phyloP scores from a whole-genome alignment of 2,113 vertebrate genomes.

The Oophaga pumilio region DNA sequence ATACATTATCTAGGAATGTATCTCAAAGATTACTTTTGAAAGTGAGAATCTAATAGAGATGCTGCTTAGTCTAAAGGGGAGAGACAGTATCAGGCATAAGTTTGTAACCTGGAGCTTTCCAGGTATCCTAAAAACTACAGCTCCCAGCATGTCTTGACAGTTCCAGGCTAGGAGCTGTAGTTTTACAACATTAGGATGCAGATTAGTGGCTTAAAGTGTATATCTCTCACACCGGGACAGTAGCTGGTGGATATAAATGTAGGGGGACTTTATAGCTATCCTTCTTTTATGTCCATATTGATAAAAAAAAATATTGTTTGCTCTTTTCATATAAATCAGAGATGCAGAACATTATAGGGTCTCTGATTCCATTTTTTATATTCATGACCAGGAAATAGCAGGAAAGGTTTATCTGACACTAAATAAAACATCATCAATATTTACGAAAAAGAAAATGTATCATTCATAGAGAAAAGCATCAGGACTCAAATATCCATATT shows the following conservation, averaged over 20 bases:
- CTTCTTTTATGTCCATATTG: neutral
- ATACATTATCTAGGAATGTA: neutral
- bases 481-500: neutral
- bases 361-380: neutral
- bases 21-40: neutral
- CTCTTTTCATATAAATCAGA: neutral
- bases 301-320: neutral
- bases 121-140: neutral
- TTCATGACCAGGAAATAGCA: neutral
- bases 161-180: neutral
- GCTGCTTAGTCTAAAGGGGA: neutral
- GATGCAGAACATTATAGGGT: neutral
- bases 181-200: neutral
- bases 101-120: neutral
- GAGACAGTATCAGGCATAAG: neutral
- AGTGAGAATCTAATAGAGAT: neutral
- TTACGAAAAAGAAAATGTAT: neutral
- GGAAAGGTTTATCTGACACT: neutral
- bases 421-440: neutral
- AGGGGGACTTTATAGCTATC: neutral
- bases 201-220: neutral
- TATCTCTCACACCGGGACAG: neutral
- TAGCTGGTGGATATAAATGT: too few species aligned
- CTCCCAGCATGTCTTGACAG: neutral
- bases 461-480: neutral